These are phyloP conservation scores for Anastatus disparis DNA, from an alignment of 1,140 invertebrate genomes.

Conservation along the genomic window DNA sequence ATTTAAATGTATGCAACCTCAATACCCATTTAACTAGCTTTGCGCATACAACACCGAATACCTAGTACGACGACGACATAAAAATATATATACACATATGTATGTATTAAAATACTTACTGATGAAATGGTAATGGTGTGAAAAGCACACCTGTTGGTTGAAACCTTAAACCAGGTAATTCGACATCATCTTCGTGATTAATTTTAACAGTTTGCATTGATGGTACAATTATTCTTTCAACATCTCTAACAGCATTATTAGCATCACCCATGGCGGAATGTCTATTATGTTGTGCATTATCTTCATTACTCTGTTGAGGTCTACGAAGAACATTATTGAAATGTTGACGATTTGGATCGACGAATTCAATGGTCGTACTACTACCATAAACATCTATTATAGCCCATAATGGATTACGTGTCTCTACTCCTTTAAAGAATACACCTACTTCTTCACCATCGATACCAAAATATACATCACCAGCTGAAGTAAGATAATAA, in stretches of 20 bases:
- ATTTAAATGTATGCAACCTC: too few species aligned
- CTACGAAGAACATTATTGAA: constrained; percentile 71
- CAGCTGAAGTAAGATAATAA: constrained; percentile 90
- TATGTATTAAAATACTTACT: constrained; percentile 62
- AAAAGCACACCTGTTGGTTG: constrained; percentile 73
- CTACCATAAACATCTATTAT: constrained; percentile 98
- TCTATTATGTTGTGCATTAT: constrained; percentile 69
- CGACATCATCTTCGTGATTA: constrained; percentile 56
- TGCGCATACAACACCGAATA: too few species aligned
- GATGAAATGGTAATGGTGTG: constrained; percentile 77
- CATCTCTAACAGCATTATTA: constrained; percentile 62
- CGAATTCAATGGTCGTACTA: constrained; percentile 91
- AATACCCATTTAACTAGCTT: too few species aligned
- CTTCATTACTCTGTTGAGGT: constrained; percentile 68
- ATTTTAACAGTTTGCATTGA: constrained; percentile 69
- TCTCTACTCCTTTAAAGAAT: constrained; percentile 92
- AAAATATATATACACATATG: too few species aligned
- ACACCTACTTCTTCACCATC: constrained; percentile 96
- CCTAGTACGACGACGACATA: too few species aligned
- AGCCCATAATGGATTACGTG: constrained; percentile 87
- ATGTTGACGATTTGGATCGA: constrained; percentile 76
- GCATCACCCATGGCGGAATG: constrained; percentile 69
- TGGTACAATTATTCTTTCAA: constrained; percentile 69
- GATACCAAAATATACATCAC: constrained; percentile 94
- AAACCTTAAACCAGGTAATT: constrained; percentile 74